A percentile compares a stretch with the other conserved stretches of the same genome.
Conservation (phyloP, 2,888 invertebrate genomes). For the Xylocampa areola region DNA sequence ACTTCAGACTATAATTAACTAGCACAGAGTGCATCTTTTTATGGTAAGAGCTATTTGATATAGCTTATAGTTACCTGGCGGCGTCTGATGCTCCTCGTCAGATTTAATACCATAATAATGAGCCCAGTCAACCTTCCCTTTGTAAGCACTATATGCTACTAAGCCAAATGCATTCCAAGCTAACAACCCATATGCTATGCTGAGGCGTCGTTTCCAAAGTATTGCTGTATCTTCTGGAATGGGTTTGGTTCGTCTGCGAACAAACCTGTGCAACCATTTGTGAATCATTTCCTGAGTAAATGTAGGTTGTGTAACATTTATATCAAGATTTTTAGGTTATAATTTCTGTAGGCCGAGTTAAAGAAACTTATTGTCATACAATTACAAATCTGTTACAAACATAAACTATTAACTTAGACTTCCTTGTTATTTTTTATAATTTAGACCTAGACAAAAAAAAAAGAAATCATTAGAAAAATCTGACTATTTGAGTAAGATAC, state of each 20-base stretch:
- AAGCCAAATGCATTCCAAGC: slow-evolving; percentile 93
- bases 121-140: slow-evolving; percentile 92
- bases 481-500: too few relatives aligned
- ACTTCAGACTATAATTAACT: too few relatives aligned
- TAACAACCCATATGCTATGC: slow-evolving; percentile 91
- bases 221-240: slow-evolving; percentile 86
- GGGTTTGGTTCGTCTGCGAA: slow-evolving; percentile 81
- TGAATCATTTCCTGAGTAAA: slow-evolving; percentile 62
- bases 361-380: too few relatives aligned
- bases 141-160: slow-evolving; percentile 89
- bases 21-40: too few relatives aligned
- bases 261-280: slow-evolving; percentile 83
- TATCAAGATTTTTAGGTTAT: slow-evolving; percentile 23
- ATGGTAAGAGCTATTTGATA: neutral
- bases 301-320: slow-evolving; percentile 27
- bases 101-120: slow-evolving; percentile 91
- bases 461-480: too few relatives aligned
- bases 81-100: slow-evolving; percentile 88
- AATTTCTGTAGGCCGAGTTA: neutral
- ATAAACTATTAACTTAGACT: too few relatives aligned
- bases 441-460: too few relatives aligned
- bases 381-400: too few relatives aligned
- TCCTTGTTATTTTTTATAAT: too few relatives aligned
- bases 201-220: slow-evolving; percentile 91
- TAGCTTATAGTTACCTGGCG: slow-evolving; percentile 86